Percentiles rank a stretch among this genome's conserved stretches.
These are phyloP conservation scores for Gallinago nigripennis DNA, from an alignment of 2,797 vertebrate genomes.

Conservation along the genomic window DNA sequence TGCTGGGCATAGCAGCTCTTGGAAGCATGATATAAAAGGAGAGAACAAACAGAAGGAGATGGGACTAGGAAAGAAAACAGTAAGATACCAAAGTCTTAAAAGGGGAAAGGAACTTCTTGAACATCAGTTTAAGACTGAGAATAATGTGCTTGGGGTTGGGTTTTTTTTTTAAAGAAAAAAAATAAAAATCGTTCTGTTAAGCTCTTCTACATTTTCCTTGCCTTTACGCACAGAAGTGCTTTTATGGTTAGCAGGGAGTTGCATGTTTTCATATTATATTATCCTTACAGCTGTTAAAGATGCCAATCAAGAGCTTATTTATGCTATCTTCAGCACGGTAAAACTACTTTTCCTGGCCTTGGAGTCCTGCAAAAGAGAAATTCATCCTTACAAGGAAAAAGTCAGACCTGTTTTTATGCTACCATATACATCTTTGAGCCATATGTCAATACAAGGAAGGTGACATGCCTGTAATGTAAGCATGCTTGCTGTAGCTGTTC, in stretches of 20 bases:
- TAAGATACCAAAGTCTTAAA: neutral
- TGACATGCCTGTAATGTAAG: neutral
- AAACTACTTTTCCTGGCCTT: neutral
- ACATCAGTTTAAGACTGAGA: neutral
- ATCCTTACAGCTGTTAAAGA: neutral
- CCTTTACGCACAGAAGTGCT: neutral
- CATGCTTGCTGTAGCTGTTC: neutral
- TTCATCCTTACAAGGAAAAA: neutral
- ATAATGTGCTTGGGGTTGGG: neutral
- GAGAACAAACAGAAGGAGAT: neutral
- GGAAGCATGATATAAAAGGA: neutral
- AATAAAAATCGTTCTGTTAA: neutral
- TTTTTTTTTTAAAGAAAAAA: neutral
- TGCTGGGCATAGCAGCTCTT: neutral
- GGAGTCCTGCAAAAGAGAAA: neutral
- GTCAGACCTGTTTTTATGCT: neutral
- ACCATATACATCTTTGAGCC: neutral
- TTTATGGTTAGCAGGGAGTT: neutral
- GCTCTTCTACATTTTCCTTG: neutral
- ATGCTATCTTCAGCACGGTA: neutral
- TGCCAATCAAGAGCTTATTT: neutral
- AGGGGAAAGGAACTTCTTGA: neutral
- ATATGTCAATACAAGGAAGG: neutral
- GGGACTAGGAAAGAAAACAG: neutral
- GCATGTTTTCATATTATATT: neutral